These are phyloP conservation scores for Ceyx cyanopectus DNA, from an alignment of 2,113 vertebrate species.

Conservation along the genomic window DNA sequence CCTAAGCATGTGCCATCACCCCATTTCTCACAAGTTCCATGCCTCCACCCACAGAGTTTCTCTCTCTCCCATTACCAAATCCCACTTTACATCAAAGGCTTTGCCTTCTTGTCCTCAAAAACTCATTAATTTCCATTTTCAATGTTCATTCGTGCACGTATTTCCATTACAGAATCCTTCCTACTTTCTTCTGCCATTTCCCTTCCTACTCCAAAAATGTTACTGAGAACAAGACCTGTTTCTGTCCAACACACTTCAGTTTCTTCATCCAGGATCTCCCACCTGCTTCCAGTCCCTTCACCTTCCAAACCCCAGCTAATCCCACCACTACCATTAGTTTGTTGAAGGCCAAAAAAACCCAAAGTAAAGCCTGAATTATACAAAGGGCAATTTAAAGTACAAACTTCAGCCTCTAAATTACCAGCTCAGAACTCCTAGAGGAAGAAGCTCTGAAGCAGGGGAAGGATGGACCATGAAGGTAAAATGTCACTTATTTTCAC, in stretches of 20 bases:
- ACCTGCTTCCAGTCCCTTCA: background rate
- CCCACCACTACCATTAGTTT: fast-evolving
- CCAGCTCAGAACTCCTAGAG: background rate
- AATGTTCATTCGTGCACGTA: background rate
- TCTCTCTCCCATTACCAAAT: constrained; percentile 1
- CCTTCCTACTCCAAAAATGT: background rate
- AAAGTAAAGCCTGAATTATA: background rate
- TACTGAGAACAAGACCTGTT: background rate
- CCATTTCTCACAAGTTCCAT: constrained; percentile 10
- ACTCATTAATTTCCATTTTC: background rate
- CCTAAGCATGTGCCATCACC: background rate
- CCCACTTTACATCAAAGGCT: background rate
- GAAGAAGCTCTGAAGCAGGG: background rate
- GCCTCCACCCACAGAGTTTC: background rate
- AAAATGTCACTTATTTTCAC: background rate
- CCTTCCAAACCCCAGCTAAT: background rate
- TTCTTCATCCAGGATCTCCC: background rate
- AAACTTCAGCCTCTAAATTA: background rate
- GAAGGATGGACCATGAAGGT: background rate
- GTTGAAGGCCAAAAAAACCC: background rate
- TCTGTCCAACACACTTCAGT: background rate
- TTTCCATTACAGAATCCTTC: constrained; percentile 19
- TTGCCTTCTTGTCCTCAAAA: background rate
- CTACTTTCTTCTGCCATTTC: background rate
- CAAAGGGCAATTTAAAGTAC: background rate